Percentiles rank a stretch among this genome's conserved stretches.
Conservation (phyloP, 2,113 vertebrate genomes). For the Cacatua alba region DNA sequence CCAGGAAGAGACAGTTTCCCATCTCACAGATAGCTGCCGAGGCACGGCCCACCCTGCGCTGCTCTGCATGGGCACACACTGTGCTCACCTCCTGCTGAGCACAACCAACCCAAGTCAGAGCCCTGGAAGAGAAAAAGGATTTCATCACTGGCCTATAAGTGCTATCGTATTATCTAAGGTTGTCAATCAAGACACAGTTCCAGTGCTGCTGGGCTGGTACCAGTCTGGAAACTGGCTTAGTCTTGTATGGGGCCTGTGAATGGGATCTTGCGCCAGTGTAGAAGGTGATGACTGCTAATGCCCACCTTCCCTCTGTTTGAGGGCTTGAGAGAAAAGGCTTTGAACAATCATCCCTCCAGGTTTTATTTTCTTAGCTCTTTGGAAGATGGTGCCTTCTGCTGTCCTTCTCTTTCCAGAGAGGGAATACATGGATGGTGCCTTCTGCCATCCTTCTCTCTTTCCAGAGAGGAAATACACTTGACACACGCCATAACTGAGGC, state of each 20-base stretch:
- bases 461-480: not conserved
- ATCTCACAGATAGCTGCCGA: fast-evolving
- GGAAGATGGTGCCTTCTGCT: not conserved
- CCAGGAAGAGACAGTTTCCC: not conserved
- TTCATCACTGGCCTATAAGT: not conserved
- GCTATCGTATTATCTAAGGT: not conserved
- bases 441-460: not conserved
- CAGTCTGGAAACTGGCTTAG: not conserved
- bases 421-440: not conserved
- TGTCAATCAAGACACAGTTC: not conserved
- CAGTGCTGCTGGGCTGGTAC: not conserved
- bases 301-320: not conserved
- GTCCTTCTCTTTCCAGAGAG: not conserved
- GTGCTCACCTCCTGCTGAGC: not conserved
- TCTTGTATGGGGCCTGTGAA: not conserved
- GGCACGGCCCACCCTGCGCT: not conserved
- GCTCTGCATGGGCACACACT: not conserved
- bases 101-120: not conserved
- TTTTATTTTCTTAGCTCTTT: not conserved
- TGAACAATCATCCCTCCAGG: not conserved
- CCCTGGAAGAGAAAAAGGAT: not conserved
- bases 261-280: not conserved
- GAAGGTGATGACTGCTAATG: not conserved
- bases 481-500: not conserved
- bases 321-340: not conserved